These are phyloP conservation scores for Luffia ferchaultella DNA, from an alignment of 2,888 invertebrate species.

Conservation along the genomic window DNA sequence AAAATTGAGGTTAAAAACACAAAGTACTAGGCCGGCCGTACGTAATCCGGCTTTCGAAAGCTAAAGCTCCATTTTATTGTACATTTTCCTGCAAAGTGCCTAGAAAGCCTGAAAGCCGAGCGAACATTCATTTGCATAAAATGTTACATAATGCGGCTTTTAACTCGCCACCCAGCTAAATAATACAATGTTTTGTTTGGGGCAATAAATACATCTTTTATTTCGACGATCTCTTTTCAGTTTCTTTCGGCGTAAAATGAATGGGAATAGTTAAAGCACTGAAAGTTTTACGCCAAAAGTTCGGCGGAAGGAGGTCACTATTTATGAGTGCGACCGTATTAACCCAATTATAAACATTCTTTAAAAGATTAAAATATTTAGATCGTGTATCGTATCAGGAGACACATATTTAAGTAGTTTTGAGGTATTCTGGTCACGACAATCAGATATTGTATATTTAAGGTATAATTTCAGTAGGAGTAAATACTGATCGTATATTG, in stretches of 20 bases:
- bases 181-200: constrained; percentile 25
- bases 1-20: constrained; percentile 12
- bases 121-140: constrained; percentile 46
- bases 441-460: too few relatives aligned
- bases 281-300: too few relatives aligned
- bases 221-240: constrained; percentile 21
- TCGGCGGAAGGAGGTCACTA: too few relatives aligned
- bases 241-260: not conserved
- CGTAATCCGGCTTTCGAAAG: constrained; percentile 29
- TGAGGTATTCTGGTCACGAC: too few relatives aligned
- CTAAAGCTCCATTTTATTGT: constrained; percentile 31
- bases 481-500: too few relatives aligned
- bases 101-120: constrained; percentile 35
- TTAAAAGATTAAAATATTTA: too few relatives aligned
- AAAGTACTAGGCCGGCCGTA: constrained; percentile 16
- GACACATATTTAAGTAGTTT: too few relatives aligned
- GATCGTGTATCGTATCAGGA: too few relatives aligned
- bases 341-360: too few relatives aligned
- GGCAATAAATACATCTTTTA: constrained; percentile 26
- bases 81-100: constrained; percentile 39
- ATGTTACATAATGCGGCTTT: constrained; percentile 32
- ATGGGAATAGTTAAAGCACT: too few relatives aligned
- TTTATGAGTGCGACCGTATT: too few relatives aligned
- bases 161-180: constrained; percentile 27
- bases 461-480: too few relatives aligned